Evolutionary conservation across 2,797 vertebrate genomes (phyloP).

Genomic region (Xenops minutus): DNA sequence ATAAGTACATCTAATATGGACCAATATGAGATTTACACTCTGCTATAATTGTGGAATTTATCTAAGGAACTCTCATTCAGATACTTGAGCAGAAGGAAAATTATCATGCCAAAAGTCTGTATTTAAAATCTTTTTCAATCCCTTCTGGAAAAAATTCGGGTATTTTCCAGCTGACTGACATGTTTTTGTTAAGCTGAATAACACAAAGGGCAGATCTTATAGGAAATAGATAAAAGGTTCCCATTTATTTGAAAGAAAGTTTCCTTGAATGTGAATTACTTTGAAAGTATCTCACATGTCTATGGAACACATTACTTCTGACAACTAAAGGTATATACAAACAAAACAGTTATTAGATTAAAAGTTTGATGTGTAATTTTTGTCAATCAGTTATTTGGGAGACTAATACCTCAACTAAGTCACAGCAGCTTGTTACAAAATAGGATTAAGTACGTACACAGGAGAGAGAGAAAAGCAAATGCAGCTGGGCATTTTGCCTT

Average conservation of each 20-base stretch:
- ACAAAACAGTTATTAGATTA: neutral
- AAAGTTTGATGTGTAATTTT: neutral
- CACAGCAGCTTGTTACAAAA: conserved; percentile 12
- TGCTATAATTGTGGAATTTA: neutral
- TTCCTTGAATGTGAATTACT: neutral
- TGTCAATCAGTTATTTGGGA: neutral
- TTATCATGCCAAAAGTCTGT: neutral
- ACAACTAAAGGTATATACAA: neutral
- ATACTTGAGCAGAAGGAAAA: neutral
- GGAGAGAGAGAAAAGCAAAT: neutral
- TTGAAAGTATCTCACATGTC: neutral
- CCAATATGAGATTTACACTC: neutral
- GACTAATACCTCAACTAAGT: neutral
- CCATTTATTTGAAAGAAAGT: neutral
- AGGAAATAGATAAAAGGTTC: neutral
- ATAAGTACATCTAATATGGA: neutral
- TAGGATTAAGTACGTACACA: neutral
- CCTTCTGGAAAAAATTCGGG: neutral
- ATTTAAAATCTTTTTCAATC: neutral
- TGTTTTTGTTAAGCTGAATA: neutral
- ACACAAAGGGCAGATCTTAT: neutral
- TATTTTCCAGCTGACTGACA: neutral
- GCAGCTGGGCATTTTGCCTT: conserved; percentile 12
- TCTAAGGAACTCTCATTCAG: neutral
- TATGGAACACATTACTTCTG: neutral